Evolutionary conservation across 2,888 invertebrate genomes (phyloP).

Genomic region (Drosophila anomalipes): DNA sequence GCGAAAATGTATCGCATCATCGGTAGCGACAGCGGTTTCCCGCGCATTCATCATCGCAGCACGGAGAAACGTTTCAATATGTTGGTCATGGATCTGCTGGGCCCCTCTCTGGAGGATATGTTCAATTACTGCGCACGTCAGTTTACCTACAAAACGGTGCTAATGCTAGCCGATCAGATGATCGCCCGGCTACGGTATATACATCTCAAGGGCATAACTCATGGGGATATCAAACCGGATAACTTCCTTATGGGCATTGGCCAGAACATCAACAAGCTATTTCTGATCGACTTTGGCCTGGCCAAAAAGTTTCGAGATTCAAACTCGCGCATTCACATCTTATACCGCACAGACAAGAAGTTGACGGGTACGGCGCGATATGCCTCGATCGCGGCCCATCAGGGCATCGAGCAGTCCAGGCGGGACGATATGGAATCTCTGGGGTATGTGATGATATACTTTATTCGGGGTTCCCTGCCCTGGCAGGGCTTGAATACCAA

Average conservation of each 20-base stretch:
- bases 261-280: not conserved
- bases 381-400: not conserved
- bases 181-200: not conserved
- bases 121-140: not conserved
- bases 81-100: not conserved
- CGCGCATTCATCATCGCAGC: not conserved
- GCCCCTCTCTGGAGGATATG: not conserved
- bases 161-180: not conserved
- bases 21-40: not conserved
- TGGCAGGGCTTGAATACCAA: not conserved
- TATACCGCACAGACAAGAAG: fast-evolving
- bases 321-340: fast-evolving
- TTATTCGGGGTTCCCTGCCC: not conserved
- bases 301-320: not conserved
- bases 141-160: not conserved
- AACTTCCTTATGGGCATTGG: not conserved
- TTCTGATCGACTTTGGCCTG: not conserved
- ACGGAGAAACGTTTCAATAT: not conserved
- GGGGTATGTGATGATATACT: not conserved
- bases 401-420: not conserved
- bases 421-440: not conserved
- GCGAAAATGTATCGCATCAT: not conserved
- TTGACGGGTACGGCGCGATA: not conserved
- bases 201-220: not conserved
- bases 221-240: not conserved